These are phyloP conservation scores for Aspiorhynchus laticeps DNA, from an alignment of 2,113 vertebrate genomes.

Conservation along the genomic window DNA sequence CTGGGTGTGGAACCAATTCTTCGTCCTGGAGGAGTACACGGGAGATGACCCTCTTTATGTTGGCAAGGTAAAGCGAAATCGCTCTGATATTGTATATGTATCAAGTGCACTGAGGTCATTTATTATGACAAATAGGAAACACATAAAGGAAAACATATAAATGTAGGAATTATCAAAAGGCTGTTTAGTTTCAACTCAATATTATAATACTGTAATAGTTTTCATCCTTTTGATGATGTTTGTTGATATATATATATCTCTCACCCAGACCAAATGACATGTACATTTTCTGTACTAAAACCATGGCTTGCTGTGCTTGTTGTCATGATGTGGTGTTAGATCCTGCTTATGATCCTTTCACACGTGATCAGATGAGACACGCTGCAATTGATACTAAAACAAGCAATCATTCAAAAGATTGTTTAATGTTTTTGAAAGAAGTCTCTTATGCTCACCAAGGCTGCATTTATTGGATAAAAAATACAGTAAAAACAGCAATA, in stretches of 20 bases:
- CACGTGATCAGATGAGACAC: no score
- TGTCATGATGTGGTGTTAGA: not conserved
- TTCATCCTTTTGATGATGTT: not conserved
- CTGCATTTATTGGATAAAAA: not conserved
- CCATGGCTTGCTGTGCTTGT: not conserved
- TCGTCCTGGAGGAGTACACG: slow-evolving; percentile 90
- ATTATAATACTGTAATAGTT: no score
- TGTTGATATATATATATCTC: not conserved
- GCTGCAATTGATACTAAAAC: no score
- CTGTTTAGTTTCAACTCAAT: no score
- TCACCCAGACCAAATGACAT: not conserved
- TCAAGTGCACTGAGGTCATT: slow-evolving; percentile 29
- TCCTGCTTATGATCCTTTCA: no score
- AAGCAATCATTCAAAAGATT: no score
- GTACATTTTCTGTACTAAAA: not conserved
- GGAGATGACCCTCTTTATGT: slow-evolving; percentile 89
- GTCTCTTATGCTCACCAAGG: not conserved
- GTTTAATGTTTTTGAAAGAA: not conserved
- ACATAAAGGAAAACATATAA: no score
- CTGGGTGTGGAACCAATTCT: slow-evolving; percentile 95
- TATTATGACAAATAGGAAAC: no score
- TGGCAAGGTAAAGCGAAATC: slow-evolving; percentile 81
- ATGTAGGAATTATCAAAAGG: no score
- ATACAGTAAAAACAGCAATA: not conserved
- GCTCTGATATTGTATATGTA: not conserved